Percentiles rank a stretch among this genome's conserved stretches.
Conservation (phyloP, 2,888 invertebrate genomes). For the Patella ulyssiponensis region DNA sequence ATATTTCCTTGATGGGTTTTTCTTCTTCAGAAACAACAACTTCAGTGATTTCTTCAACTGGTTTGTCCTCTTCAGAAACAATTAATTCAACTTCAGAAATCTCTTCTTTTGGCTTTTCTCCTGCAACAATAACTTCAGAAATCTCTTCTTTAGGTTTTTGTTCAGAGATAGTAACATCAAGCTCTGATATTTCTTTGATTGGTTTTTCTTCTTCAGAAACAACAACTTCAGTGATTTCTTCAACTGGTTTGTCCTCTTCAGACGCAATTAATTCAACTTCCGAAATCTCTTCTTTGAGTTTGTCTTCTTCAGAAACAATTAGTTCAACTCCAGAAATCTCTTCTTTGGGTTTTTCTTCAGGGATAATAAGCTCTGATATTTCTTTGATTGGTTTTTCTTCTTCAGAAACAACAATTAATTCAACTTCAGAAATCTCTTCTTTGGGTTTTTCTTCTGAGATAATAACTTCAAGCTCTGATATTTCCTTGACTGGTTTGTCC, state of each 20-base stretch:
- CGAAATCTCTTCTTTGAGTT: neutral
- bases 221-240: neutral
- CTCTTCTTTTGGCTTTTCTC: slow-evolving; percentile 11
- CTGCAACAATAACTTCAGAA: no score
- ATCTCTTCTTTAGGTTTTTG: slow-evolving; percentile 6
- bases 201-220: neutral
- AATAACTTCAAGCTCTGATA: neutral
- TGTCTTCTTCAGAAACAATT: neutral
- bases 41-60: no score
- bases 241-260: neutral
- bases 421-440: neutral
- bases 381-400: slow-evolving; percentile 6
- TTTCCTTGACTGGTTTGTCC: neutral
- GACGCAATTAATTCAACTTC: neutral
- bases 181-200: no score
- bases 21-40: no score
- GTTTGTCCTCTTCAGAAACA: no score
- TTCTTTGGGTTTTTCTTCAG: slow-evolving; percentile 10
- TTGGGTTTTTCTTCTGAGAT: neutral
- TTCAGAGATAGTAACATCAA: no score
- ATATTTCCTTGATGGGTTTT: no score
- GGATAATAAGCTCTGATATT: neutral
- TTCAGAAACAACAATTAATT: neutral
- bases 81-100: neutral
- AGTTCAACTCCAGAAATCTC: neutral